Base-by-base conservation (phyloP, 64 coral and sea anemone species). In the Stichodactyla mertensii region DNA sequence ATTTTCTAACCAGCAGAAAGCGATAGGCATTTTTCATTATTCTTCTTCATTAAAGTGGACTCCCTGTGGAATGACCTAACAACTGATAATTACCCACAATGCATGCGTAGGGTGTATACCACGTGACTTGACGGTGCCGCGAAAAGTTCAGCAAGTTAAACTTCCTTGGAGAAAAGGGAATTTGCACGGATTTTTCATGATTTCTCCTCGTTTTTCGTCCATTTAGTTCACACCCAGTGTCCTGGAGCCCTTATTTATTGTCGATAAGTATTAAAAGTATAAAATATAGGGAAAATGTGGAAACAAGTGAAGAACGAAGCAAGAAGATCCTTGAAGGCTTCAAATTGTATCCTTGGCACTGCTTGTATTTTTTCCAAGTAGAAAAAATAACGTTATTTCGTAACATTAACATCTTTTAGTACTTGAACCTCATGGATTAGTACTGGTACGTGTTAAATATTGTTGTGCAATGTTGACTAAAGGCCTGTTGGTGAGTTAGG, bases 311-410 rank as follows among this genome's bases (percentile, higher is more conserved):
- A 8, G 74, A 27, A 31, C 79, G 85, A 83, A 87, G 86, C 58
- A 77, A 87, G 15, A 36, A 69, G 4, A 92, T 92, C 9, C 36
- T 92, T 51, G 86, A 87, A 16, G 90, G 90, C 79, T 92, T 92
- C 62, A 92, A 87, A 55, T 51, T 92, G 90, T 92, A 92, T 92
- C 90, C 85, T 92, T 89, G 20, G 12, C 16, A 69, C 18, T 11
- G 20, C 7, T 13, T 26, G 52, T 5, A 13, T 53, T 70, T 82
- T 20, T 55, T 8, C 15, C 36, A 82, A 55, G 55, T 20, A 7
- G 6, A n/a, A 27, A 13, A 82, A 82, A 82, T 81, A 57, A 0
- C 55, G 20, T 82, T 9, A n/a, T 82, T 10, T 82, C 10, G 14
- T 54, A 55, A 16, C 55, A 7, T 55, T 57, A 82, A 26, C 80